These are phyloP conservation scores for Carollia perspicillata DNA, from an alignment of 2,113 vertebrate genomes.

Conservation along the genomic window DNA sequence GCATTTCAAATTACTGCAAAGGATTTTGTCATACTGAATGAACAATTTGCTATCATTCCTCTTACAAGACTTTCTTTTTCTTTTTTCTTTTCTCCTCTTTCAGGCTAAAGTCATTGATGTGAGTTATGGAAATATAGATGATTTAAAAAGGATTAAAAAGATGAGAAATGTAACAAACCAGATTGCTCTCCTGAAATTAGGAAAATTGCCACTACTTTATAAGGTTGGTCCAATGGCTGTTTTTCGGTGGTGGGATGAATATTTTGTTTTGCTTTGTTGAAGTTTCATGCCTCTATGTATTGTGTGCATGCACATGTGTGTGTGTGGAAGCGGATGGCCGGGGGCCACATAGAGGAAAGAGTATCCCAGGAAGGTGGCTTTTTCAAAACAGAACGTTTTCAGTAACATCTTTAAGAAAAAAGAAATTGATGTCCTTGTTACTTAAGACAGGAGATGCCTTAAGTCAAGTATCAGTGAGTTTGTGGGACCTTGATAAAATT, in stretches of 20 bases:
- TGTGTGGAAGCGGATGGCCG: too few relatives aligned
- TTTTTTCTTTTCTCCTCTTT: conserved; percentile 39
- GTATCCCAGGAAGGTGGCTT: not conserved
- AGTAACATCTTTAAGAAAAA: not conserved
- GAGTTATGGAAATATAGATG: conserved; percentile 88
- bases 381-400: not conserved
- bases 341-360: not conserved
- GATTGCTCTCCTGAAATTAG: conserved; percentile 94
- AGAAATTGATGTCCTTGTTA: not conserved
- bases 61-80: not conserved
- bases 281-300: not conserved
- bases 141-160: conserved; percentile 84
- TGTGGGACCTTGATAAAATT: not conserved
- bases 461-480: not conserved
- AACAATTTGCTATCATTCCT: not conserved
- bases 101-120: conserved; percentile 93
- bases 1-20: not conserved
- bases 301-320: not conserved
- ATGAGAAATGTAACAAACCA: conserved; percentile 85
- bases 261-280: not conserved
- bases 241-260: not conserved
- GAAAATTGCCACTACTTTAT: conserved; percentile 90
- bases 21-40: not conserved
- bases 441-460: not conserved
- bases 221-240: conserved; percentile 84